These are phyloP conservation scores for Drosophila jambulina DNA, from an alignment of 1,140 invertebrate species.

Conservation along the genomic window DNA sequence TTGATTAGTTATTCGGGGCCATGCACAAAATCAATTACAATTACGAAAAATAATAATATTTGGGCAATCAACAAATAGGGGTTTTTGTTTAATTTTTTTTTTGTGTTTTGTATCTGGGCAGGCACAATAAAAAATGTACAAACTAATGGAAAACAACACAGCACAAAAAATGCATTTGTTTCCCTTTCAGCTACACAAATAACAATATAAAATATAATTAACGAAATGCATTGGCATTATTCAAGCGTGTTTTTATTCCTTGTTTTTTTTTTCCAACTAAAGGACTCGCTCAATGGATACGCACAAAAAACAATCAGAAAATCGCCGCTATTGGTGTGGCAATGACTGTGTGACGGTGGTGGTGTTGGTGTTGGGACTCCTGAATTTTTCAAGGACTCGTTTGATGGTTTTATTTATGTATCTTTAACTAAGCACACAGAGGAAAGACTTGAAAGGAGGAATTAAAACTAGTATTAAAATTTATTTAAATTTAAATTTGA, in stretches of 20 bases:
- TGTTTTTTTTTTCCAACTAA: background rate
- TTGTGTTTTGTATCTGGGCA: conserved; percentile 51
- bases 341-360: conserved; percentile 49
- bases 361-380: conserved; percentile 21
- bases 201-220: conserved; percentile 3
- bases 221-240: conserved; percentile 30
- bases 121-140: conserved; percentile 33
- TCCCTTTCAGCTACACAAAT: conserved; percentile 27
- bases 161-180: conserved; percentile 22
- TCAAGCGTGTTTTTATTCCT: conserved; percentile 24
- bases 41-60: conserved; percentile 28
- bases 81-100: conserved; percentile 20
- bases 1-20: conserved; percentile 45
- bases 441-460: background rate
- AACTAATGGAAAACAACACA: conserved; percentile 33
- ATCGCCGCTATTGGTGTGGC: conserved; percentile 49
- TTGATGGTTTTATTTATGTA: background rate
- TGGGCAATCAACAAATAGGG: conserved; percentile 19
- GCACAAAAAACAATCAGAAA: conserved; percentile 29
- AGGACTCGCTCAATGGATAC: conserved; percentile 7
- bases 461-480: too few species aligned
- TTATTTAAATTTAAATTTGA: background rate
- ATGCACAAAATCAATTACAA: conserved; percentile 60
- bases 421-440: background rate
- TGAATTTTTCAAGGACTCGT: background rate